Evolutionary conservation across 2,888 invertebrate species (phyloP).

Genomic region (Andrena bicolor): DNA sequence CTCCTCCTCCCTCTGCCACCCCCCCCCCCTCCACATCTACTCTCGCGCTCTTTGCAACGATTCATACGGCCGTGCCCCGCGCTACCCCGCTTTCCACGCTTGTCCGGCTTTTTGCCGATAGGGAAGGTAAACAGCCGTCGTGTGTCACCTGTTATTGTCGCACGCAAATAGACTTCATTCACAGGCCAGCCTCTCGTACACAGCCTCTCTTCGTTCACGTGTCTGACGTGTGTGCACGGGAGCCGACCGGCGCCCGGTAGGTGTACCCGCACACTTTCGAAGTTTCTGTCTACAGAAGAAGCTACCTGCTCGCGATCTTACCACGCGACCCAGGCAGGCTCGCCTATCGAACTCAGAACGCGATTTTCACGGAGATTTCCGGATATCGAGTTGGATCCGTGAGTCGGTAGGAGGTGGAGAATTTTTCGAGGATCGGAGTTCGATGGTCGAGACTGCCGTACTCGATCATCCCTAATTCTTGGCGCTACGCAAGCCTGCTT

Average conservation of each 20-base stretch:
- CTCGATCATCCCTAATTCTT: too few relatives aligned
- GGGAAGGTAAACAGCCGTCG: constrained; percentile 77
- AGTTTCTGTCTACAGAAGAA: constrained; percentile 12
- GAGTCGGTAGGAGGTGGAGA: too few relatives aligned
- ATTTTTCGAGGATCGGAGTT: too few relatives aligned
- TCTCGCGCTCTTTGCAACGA: constrained; percentile 25
- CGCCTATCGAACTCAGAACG: too few relatives aligned
- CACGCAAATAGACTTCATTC: constrained; percentile 80
- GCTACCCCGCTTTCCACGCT: constrained; percentile 53
- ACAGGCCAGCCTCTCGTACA: constrained; percentile 69
- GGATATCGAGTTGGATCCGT: too few relatives aligned
- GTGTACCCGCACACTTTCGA: constrained; percentile 15
- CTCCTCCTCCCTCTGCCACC: constrained; percentile 66
- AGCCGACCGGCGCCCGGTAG: constrained; percentile 14
- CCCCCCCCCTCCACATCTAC: too few relatives aligned
- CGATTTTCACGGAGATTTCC: too few relatives aligned
- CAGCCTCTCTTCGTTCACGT: constrained; percentile 32
- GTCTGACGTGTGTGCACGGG: constrained; percentile 56
- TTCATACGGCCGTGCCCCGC: constrained; percentile 35
- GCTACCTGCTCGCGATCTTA: constrained; percentile 1
- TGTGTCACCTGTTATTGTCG: constrained; percentile 81
- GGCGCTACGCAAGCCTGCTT: too few relatives aligned
- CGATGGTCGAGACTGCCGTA: too few relatives aligned
- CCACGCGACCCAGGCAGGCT: neutral
- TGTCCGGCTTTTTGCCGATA: constrained; percentile 72